Conservation (phyloP, 2,888 invertebrate genomes). For the Andrena minutula region DNA sequence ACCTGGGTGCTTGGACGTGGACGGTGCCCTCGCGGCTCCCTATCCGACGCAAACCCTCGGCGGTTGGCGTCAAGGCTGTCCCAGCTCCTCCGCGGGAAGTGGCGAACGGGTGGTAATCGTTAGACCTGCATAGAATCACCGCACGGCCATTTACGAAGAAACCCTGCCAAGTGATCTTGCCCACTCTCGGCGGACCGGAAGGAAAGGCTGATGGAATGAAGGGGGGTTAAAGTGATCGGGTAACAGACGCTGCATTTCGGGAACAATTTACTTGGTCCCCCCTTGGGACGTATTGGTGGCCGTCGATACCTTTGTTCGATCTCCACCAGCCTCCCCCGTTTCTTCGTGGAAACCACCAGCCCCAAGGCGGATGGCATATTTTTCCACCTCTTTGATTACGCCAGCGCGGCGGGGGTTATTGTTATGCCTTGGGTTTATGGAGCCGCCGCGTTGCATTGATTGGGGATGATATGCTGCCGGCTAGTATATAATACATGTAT, state of each 20-base stretch:
- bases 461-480: constrained; percentile 29
- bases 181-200: not conserved
- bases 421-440: constrained; percentile 26
- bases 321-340: constrained; percentile 14
- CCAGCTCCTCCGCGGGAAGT: not conserved
- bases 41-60: constrained; percentile 46
- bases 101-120: constrained; percentile 49
- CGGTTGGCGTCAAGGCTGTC: constrained; percentile 16
- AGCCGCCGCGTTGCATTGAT: constrained; percentile 33
- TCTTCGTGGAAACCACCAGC: constrained; percentile 22
- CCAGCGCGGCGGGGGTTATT: constrained; percentile 12
- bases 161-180: not conserved
- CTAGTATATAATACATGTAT: constrained; percentile 1
- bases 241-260: constrained; percentile 66
- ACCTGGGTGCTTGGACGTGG: constrained; percentile 35
- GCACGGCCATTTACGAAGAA: constrained; percentile 9
- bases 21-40: constrained; percentile 63
- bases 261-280: constrained; percentile 65
- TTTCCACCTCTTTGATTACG: constrained; percentile 46
- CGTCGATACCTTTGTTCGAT: constrained; percentile 65
- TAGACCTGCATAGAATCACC: constrained; percentile 45
- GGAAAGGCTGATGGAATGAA: not conserved
- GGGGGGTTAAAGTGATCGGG: constrained; percentile 38
- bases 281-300: constrained; percentile 40
- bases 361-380: constrained; percentile 30